A percentile compares a stretch with the other conserved stretches of the same genome.
Conservation (phyloP, 2,888 invertebrate species). For the Limnephilus lunatus region DNA sequence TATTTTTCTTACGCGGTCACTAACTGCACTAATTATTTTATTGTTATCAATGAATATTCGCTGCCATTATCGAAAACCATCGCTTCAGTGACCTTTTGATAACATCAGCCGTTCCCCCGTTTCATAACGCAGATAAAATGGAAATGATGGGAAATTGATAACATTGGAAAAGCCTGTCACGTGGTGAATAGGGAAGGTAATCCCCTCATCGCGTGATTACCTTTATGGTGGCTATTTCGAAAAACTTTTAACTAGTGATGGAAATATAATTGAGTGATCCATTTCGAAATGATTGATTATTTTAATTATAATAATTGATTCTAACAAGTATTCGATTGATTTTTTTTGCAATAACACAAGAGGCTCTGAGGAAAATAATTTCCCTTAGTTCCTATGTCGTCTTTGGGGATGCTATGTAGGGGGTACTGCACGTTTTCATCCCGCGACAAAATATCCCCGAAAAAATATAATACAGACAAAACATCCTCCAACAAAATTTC, state of each 20-base stretch:
- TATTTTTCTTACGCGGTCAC: too few relatives aligned
- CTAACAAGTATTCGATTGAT: not conserved
- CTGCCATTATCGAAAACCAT: not conserved
- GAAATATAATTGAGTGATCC: not conserved
- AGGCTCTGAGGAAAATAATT: too few relatives aligned
- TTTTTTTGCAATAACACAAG: too few relatives aligned
- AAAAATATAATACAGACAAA: too few relatives aligned
- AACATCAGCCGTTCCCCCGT: not conserved
- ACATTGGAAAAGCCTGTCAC: not conserved
- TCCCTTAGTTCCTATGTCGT: too few relatives aligned
- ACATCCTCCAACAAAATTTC: too few relatives aligned
- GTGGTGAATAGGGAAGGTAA: not conserved
- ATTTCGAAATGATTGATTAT: not conserved
- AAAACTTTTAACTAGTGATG: not conserved
- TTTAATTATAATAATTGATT: not conserved
- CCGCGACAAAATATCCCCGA: too few relatives aligned
- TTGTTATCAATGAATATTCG: not conserved
- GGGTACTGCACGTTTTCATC: too few relatives aligned
- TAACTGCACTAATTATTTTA: too few relatives aligned
- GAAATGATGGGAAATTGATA: not conserved
- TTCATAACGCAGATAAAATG: not conserved
- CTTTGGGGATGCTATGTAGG: too few relatives aligned
- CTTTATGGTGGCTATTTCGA: not conserved
- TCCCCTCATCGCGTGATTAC: not conserved
- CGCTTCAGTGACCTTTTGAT: not conserved